Evolutionary conservation across 2,113 vertebrate genomes (phyloP).

Genomic region (Opisthocomus hoazin): DNA sequence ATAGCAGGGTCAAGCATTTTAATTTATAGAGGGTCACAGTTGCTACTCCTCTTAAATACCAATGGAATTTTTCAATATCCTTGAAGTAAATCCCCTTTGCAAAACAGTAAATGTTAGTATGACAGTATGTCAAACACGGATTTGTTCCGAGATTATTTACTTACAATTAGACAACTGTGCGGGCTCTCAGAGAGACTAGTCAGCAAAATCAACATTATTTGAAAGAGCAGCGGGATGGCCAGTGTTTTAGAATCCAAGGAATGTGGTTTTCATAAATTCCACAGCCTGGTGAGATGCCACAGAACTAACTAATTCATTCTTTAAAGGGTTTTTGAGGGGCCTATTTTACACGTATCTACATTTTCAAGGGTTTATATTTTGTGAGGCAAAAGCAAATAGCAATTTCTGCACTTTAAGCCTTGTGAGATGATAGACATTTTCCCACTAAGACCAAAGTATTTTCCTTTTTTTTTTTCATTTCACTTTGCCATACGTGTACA

Average conservation of each 20-base stretch:
- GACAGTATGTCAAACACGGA: slow-evolving; percentile 66
- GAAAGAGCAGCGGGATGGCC: slow-evolving; percentile 60
- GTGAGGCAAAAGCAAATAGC: background rate
- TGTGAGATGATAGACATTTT: background rate
- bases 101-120: slow-evolving; percentile 68
- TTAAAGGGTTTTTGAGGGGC: background rate
- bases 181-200: slow-evolving; percentile 44
- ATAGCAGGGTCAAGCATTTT: slow-evolving; percentile 55
- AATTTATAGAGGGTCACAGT: slow-evolving; percentile 65
- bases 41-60: slow-evolving; percentile 61
- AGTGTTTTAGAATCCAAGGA: slow-evolving; percentile 66
- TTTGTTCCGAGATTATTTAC: slow-evolving; percentile 73
- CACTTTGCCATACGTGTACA: background rate
- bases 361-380: slow-evolving; percentile 37
- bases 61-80: slow-evolving; percentile 78
- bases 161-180: slow-evolving; percentile 70
- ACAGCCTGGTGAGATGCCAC: slow-evolving; percentile 60
- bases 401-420: background rate
- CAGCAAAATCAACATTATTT: slow-evolving; percentile 70
- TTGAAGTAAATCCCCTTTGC: slow-evolving; percentile 64
- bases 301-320: slow-evolving; percentile 56
- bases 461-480: background rate
- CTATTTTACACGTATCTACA: background rate
- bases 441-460: background rate
- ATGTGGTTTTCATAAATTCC: slow-evolving; percentile 71